These are phyloP conservation scores for Odocoileus virginianus DNA, from an alignment of 2,113 vertebrate genomes.

Conservation along the genomic window DNA sequence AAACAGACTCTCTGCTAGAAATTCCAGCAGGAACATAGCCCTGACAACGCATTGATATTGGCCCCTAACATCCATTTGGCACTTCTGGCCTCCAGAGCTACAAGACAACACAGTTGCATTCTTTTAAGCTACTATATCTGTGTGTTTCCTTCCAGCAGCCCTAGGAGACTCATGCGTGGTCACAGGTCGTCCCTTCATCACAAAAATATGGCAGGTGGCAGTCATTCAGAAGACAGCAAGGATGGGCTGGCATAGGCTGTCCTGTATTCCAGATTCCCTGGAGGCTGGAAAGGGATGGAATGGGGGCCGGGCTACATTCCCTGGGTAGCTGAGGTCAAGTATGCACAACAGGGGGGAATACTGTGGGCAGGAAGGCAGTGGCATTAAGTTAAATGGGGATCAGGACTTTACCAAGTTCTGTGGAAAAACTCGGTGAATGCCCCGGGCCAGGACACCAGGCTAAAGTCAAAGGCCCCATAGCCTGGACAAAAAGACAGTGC, in stretches of 20 bases:
- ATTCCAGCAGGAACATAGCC: neutral
- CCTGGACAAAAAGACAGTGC: neutral
- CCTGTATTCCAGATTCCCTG: neutral
- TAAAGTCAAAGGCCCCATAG: neutral
- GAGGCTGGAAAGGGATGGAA: neutral
- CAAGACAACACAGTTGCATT: neutral
- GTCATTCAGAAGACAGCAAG: neutral
- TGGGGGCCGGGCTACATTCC: rapidly evolving
- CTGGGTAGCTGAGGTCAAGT: neutral
- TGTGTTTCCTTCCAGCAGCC: neutral
- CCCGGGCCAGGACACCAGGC: neutral
- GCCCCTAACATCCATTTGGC: neutral
- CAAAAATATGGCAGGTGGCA: neutral
- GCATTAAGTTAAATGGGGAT: neutral
- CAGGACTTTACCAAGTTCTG: neutral
- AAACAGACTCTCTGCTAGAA: neutral
- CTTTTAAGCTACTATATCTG: neutral
- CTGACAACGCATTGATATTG: neutral
- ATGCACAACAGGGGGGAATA: neutral
- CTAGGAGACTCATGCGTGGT: rapidly evolving
- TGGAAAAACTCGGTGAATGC: neutral
- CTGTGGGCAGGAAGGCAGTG: neutral
- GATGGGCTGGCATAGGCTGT: neutral
- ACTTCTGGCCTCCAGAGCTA: neutral
- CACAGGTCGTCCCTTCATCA: neutral